Conservation (phyloP, 2,797 vertebrate species). For the Chaetodon trifasciatus region DNA sequence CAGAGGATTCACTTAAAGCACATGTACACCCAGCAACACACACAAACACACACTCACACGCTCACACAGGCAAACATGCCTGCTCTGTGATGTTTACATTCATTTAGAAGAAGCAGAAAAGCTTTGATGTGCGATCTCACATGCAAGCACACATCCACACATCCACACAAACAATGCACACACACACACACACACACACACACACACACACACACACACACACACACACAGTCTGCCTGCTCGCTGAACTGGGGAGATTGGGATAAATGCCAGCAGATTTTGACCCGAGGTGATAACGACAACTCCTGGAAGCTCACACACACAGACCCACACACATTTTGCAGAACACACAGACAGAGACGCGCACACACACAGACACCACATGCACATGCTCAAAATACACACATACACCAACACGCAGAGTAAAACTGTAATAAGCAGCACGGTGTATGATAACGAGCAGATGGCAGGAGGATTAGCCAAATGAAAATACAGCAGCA, state of each 20-base stretch:
- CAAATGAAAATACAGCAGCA: constrained; percentile 85
- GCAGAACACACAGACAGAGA: constrained; percentile 1
- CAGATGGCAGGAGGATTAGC: constrained; percentile 89
- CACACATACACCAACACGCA: constrained; percentile 32
- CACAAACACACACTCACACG: constrained; percentile 16
- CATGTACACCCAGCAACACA: constrained; percentile 40
- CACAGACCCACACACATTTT: background rate
- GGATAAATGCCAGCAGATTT: constrained; percentile 80
- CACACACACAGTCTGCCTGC: constrained; percentile 41
- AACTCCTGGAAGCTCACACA: constrained; percentile 56
- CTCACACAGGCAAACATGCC: constrained; percentile 37
- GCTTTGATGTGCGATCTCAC: constrained; percentile 60
- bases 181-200: constrained; percentile 16
- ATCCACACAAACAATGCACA: constrained; percentile 19
- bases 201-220: constrained; percentile 26
- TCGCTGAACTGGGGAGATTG: constrained; percentile 66
- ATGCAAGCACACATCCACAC: constrained; percentile 4
- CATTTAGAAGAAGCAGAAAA: constrained; percentile 50
- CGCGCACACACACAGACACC: constrained; percentile 22
- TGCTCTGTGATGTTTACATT: constrained; percentile 68
- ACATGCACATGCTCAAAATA: constrained; percentile 29
- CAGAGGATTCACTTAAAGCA: constrained; percentile 68
- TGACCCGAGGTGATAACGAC: constrained; percentile 80
- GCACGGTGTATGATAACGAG: constrained; percentile 66
- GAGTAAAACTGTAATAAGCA: constrained; percentile 71